Base-by-base conservation (phyloP, 2,888 invertebrate species). In the Trypoxylon attenuatum region DNA sequence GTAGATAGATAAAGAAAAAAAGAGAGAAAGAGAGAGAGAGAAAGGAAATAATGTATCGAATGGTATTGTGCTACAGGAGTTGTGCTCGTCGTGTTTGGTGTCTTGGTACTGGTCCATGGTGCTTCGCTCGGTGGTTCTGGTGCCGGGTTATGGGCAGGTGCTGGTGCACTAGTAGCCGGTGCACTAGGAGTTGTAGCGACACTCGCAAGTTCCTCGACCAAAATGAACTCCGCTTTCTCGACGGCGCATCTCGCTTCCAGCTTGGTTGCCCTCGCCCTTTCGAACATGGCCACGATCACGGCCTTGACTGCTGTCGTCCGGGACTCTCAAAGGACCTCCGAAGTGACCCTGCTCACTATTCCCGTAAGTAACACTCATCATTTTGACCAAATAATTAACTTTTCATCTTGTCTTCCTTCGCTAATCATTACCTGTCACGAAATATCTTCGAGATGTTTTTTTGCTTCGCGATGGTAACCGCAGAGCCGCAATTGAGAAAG, bases 81-180 rank as follows among this genome's bases (percentile, higher is more conserved):
- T 60, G 84, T 91, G 73, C 87, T 92, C 86, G 89, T 91, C 68
- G 90, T 90, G 3, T 91, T 91, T 59, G 92, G 92, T 1, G 90
- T 91, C 18, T 80, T 91, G 69, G 91, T 91, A 1, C 89, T 92
- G 69, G 89, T 91, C 69, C 90, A 91, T 81, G 91, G 91, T 43
- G 91, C 92, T 15, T 87, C 88, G 33, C 81, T 89, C 52, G 87
- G 90, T 23, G 83, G 89, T 52, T 90, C 90, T 22, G 92, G 92
- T 18, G 92, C 91, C 1, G 92, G 92, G 2, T 88, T 92, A 55
- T 92, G 92, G 92, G 91, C 92, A 43, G 92, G 92, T 16, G 89
- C 91, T 65, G 87, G 91, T 38, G 90, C 91, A 6, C 89, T 92
- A 13, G 89, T 90, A 4, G 89, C 92, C 0, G 92, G 92, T 1